Conservation (phyloP, 2,888 invertebrate genomes). For the Bombyx huttoni region DNA sequence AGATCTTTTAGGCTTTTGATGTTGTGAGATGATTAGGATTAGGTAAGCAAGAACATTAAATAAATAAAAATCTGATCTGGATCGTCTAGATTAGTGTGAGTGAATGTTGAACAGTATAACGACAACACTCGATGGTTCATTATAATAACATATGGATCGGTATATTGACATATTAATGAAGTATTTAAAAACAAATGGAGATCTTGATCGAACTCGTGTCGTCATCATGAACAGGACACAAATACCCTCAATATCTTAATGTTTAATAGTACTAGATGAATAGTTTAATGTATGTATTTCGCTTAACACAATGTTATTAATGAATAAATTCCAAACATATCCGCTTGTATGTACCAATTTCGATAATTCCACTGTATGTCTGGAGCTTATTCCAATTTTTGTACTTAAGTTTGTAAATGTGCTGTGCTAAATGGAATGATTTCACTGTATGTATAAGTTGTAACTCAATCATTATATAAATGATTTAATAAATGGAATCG, state of each 20-base stretch:
- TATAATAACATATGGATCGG: too few relatives aligned
- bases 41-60: neutral
- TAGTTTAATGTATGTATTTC: slow-evolving; percentile 12
- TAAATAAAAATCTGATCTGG: too few relatives aligned
- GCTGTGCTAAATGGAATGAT: slow-evolving; percentile 36
- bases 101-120: too few relatives aligned
- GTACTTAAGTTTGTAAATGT: slow-evolving; percentile 45
- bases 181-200: too few relatives aligned
- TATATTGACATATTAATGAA: too few relatives aligned
- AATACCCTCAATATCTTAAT: neutral
- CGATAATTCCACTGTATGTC: slow-evolving; percentile 36
- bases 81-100: too few relatives aligned
- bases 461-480: slow-evolving; percentile 55
- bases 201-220: neutral
- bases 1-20: neutral
- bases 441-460: slow-evolving; percentile 50
- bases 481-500: slow-evolving; percentile 23
- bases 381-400: slow-evolving; percentile 50
- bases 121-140: too few relatives aligned
- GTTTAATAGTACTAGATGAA: neutral
- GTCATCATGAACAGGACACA: neutral
- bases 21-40: neutral
- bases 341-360: slow-evolving; percentile 26
- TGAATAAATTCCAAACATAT: slow-evolving; percentile 3
- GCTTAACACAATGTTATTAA: slow-evolving; percentile 20